Base-by-base conservation (phyloP, 2,797 vertebrate species). In the Buphagus erythrorhynchus region DNA sequence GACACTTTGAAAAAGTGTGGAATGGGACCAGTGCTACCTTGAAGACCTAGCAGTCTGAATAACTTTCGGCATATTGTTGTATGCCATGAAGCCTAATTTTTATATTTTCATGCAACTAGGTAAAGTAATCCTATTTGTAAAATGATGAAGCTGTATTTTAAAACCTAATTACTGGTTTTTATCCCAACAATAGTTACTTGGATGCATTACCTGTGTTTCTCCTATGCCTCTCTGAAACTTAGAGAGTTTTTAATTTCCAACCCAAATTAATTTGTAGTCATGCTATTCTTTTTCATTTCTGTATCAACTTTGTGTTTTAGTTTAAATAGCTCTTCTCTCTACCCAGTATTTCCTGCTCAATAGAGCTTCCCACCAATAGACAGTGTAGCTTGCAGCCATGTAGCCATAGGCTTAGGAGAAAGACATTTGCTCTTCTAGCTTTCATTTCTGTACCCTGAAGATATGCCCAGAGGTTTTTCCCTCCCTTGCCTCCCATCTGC, bases 341-440 rank as follows among this genome's bases (percentile, higher is more conserved):
- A 8, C 14, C 25, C 22, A 26, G 5, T 59, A 42, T 45, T 78
- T 63, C 24, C n/a, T 40, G 10, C 31, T 58, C 36, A 49, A 46
- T 13, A 58, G 42, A 69, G 29, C 46, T 79, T 61, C 58, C 36
- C 40, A 10, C 57, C 29, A 19, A 48, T 14, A 84, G 24, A 43
- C 25, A 35, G 7, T 7, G 14, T 69, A 46, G 55, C 36, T 49
- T 46, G 33, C 21, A 67, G 19, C 10, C 40, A 38, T 0, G 0
- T 3, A 26, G 13, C 26, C 26, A 33, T 26, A 73, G 79, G 25
- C n/a, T 29, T 72, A 29, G 14, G 17, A 82, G 45, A 29, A 67
- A 67, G 16, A 55, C 1, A 3, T 3, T 24, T 73, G 10, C 11
- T 65, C 16, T 48, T 65, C 36, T 28, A 76, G 29, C 22, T 21